Evolutionary conservation across 2,797 vertebrate species (phyloP).

Genomic region (Megaceryle alcyon): DNA sequence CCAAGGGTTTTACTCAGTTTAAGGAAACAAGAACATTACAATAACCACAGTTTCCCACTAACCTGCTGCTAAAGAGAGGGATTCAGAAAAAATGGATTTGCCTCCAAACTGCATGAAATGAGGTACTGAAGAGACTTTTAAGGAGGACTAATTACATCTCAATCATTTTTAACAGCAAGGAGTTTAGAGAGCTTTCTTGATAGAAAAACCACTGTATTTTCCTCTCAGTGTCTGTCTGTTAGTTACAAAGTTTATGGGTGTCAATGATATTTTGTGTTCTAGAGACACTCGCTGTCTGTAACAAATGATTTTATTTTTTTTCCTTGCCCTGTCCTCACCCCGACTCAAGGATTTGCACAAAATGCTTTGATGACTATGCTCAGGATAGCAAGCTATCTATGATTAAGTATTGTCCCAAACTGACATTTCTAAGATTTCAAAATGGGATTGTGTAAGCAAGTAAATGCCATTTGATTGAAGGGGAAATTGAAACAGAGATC

Average conservation of each 20-base stretch:
- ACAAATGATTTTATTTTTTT: background rate
- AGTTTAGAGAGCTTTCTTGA: background rate
- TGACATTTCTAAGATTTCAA: background rate
- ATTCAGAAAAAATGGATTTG: background rate
- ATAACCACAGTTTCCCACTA: background rate
- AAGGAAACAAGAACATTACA: background rate
- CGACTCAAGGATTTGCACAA: background rate
- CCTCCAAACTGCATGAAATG: background rate
- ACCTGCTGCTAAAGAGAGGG: background rate
- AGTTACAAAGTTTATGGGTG: background rate
- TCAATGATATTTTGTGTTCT: background rate
- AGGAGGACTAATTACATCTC: background rate
- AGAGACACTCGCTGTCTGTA: background rate
- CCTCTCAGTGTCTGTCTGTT: background rate
- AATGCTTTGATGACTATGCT: background rate
- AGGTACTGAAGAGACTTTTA: background rate
- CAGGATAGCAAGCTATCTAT: background rate
- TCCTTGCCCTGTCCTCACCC: background rate
- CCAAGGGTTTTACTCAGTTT: background rate
- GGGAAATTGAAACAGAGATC: background rate
- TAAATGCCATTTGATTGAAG: background rate
- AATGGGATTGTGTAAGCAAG: background rate
- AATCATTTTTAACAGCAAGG: background rate
- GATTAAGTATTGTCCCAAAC: background rate
- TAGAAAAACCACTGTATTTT: background rate